Conservation (phyloP, 2,113 vertebrate genomes). For the Hippoglossus stenolepis region DNA sequence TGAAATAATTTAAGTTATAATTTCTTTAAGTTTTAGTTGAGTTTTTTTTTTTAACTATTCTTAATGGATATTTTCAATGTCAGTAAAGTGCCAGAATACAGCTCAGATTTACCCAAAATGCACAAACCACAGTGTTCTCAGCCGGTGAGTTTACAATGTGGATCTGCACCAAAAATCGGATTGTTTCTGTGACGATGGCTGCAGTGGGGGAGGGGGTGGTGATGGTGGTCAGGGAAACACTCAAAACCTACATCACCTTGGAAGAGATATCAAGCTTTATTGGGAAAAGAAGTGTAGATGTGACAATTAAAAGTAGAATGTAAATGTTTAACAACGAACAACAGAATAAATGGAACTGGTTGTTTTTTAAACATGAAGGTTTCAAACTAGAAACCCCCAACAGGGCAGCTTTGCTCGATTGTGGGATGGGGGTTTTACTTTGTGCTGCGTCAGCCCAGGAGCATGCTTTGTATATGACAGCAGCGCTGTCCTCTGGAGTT, state of each 20-base stretch:
- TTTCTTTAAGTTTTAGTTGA: no score
- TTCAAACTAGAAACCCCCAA: not conserved
- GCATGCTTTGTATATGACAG: conserved; percentile 76
- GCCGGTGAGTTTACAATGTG: no score
- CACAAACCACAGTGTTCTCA: no score
- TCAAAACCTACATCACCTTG: not conserved
- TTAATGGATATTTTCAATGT: no score
- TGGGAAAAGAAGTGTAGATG: no score
- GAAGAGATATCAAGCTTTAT: not conserved
- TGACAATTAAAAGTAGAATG: no score
- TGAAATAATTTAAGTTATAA: no score
- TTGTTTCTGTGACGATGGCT: not conserved
- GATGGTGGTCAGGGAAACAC: not conserved
- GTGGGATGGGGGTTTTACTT: conserved; percentile 40
- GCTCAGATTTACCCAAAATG: no score
- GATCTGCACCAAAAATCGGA: no score
- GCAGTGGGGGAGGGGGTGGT: not conserved
- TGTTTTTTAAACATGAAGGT: not conserved
- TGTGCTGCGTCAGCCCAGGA: conserved; percentile 79
- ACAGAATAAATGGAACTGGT: not conserved
- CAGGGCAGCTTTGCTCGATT: not conserved
- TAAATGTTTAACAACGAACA: not conserved
- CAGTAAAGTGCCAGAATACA: no score
- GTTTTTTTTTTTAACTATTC: no score
- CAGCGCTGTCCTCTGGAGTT: conserved; percentile 52